A percentile compares a stretch with the other conserved stretches of the same genome.
Conservation (phyloP, 2,113 vertebrate genomes). For the Syngnathoides biaculeatus region DNA sequence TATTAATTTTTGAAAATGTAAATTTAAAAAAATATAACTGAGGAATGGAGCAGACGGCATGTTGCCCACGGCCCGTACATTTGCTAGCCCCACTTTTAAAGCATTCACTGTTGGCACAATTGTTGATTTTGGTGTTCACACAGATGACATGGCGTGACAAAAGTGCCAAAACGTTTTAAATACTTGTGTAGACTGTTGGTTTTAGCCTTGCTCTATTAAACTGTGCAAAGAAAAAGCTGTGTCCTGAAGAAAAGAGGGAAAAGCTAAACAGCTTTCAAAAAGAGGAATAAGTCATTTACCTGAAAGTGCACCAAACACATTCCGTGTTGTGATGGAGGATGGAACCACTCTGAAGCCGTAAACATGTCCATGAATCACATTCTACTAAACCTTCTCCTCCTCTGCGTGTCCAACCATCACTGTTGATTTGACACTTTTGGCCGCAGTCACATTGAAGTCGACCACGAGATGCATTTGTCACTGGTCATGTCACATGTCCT, state of each 20-base stretch:
- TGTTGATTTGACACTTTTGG: slow-evolving; percentile 29
- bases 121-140: not conserved
- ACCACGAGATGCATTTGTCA: slow-evolving; percentile 46
- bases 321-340: slow-evolving; percentile 54
- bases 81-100: too few relatives aligned
- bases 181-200: not conserved
- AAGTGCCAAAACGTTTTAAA: not conserved
- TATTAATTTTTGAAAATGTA: too few relatives aligned
- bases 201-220: not conserved
- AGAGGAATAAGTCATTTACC: slow-evolving; percentile 28
- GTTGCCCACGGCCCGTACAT: too few relatives aligned
- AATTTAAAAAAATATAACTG: too few relatives aligned
- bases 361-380: slow-evolving; percentile 65
- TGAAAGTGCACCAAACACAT: slow-evolving; percentile 36
- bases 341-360: slow-evolving; percentile 65
- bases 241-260: not conserved
- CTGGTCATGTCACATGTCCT: slow-evolving; percentile 37
- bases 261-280: slow-evolving; percentile 1
- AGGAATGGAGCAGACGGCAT: too few relatives aligned
- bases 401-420: slow-evolving; percentile 22
- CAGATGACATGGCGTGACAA: not conserved
- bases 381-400: slow-evolving; percentile 7
- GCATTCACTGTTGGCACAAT: not conserved
- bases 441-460: slow-evolving; percentile 37
- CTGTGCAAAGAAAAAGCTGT: not conserved